Evolutionary conservation across 2,797 vertebrate species (phyloP).

Genomic region (Psittacula echo): DNA sequence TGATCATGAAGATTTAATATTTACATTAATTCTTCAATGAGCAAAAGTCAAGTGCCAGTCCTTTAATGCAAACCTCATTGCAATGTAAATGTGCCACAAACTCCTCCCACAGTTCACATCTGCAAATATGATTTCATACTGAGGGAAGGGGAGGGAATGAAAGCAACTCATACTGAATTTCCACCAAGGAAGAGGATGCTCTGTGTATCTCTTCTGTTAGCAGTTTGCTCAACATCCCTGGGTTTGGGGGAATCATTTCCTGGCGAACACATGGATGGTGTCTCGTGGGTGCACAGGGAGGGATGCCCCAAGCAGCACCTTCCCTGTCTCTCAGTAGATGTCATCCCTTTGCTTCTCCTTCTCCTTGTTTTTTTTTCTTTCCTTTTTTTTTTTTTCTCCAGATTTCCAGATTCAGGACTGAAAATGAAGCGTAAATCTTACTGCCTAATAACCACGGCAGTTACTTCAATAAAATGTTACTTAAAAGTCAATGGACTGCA

Average conservation of each 20-base stretch:
- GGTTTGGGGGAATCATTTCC: background rate
- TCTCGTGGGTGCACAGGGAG: accelerated
- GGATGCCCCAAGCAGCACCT: background rate
- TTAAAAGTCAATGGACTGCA: slow-evolving; percentile 85
- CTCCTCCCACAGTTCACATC: slow-evolving; percentile 56
- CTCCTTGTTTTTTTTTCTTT: background rate
- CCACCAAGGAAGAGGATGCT: slow-evolving; percentile 55
- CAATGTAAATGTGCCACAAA: slow-evolving; percentile 13
- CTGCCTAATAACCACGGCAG: slow-evolving; percentile 83
- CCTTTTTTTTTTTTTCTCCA: background rate
- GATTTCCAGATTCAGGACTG: slow-evolving; percentile 74
- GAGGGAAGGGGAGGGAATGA: background rate
- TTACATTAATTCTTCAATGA: slow-evolving; percentile 7
- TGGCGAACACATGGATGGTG: background rate
- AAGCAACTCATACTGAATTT: slow-evolving; percentile 19
- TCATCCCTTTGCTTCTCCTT: background rate
- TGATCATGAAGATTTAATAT: slow-evolving; percentile 10
- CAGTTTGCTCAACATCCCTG: background rate
- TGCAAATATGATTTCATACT: slow-evolving; percentile 70
- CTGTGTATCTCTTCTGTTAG: background rate
- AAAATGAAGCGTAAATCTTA: slow-evolving; percentile 87
- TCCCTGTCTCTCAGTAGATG: slow-evolving; percentile 7
- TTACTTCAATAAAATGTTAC: slow-evolving; percentile 85
- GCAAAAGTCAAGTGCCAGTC: slow-evolving; percentile 49
- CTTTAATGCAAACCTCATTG: slow-evolving; percentile 40